Percentiles rank a stretch among this genome's conserved stretches.
These are phyloP conservation scores for Medauroidea extradentata DNA, from an alignment of 1,140 invertebrate genomes.

Conservation along the genomic window DNA sequence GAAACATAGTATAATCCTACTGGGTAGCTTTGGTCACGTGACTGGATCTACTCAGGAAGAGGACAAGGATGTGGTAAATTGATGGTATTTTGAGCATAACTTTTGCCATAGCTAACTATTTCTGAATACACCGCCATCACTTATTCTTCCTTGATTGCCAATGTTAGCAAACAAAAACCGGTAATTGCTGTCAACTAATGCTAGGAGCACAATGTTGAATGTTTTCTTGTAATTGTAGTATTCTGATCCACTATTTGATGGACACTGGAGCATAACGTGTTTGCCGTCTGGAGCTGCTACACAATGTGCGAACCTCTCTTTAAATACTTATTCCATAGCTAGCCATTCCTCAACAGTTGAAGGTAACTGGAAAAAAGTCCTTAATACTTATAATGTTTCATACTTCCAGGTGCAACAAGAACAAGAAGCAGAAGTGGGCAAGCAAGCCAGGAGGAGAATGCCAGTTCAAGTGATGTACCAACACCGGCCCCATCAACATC, in stretches of 20 bases:
- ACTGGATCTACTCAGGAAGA: too few species aligned
- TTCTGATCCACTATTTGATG: neutral
- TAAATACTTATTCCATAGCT: conserved; percentile 28
- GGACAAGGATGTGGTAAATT: too few species aligned
- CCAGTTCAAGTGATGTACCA: too few species aligned
- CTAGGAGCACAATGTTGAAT: conserved; percentile 37
- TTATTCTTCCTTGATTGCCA: conserved; percentile 14
- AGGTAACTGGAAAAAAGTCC: conserved; percentile 13
- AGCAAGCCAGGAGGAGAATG: too few species aligned
- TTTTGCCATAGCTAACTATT: too few species aligned
- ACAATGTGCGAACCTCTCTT: conserved; percentile 42
- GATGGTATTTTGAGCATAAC: too few species aligned
- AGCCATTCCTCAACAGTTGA: conserved; percentile 29
- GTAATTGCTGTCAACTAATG: conserved; percentile 35
- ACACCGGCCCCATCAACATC: too few species aligned
- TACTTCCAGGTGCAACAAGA: too few species aligned
- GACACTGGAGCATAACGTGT: conserved; percentile 28
- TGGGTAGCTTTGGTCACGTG: too few species aligned
- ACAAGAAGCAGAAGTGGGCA: too few species aligned
- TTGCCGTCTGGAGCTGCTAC: conserved; percentile 41
- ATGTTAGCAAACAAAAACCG: conserved; percentile 36
- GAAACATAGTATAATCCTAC: too few species aligned
- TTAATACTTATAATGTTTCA: conserved; percentile 22
- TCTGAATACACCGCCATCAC: neutral
- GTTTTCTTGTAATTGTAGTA: conserved; percentile 11